phyloP scores from a whole-genome alignment of 2,888 invertebrate species.

The Caenorhabditis imperialis region DNA sequence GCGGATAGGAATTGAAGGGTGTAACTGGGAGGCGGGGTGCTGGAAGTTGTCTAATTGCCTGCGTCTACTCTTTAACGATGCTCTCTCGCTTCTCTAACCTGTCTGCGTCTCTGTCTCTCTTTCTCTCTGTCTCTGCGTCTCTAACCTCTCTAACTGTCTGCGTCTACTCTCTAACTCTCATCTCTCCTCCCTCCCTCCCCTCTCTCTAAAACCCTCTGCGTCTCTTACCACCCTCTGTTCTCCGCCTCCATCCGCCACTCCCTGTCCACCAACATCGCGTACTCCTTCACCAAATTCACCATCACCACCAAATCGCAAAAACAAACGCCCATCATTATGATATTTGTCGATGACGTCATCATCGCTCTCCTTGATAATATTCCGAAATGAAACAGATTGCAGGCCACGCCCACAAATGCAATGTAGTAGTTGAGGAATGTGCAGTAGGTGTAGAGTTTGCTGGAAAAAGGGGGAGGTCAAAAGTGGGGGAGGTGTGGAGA shows the following conservation, averaged over 20 bases:
- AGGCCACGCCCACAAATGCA: neutral
- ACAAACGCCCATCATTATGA: constrained; percentile 3
- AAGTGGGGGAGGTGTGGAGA: neutral
- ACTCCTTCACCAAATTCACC: neutral
- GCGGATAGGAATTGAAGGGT: no score
- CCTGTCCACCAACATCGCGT: neutral
- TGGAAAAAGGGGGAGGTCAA: neutral
- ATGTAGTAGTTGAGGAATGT: neutral
- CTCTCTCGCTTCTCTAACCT: no score
- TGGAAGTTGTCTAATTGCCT: neutral
- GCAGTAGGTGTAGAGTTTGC: neutral
- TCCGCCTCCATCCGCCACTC: no score
- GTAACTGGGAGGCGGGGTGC: neutral
- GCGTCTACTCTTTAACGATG: no score
- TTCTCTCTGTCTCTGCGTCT: no score
- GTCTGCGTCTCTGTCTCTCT: no score
- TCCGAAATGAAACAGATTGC: neutral
- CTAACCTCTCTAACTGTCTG: no score
- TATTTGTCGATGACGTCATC: constrained; percentile 5
- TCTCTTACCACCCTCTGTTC: no score
- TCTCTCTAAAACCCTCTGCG: no score
- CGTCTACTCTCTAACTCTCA: no score
- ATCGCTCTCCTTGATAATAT: neutral
- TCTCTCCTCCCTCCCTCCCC: no score
- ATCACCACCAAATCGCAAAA: neutral